phyloP scores from a whole-genome alignment of 2,797 vertebrate genomes.

The Sebastes reedi region DNA sequence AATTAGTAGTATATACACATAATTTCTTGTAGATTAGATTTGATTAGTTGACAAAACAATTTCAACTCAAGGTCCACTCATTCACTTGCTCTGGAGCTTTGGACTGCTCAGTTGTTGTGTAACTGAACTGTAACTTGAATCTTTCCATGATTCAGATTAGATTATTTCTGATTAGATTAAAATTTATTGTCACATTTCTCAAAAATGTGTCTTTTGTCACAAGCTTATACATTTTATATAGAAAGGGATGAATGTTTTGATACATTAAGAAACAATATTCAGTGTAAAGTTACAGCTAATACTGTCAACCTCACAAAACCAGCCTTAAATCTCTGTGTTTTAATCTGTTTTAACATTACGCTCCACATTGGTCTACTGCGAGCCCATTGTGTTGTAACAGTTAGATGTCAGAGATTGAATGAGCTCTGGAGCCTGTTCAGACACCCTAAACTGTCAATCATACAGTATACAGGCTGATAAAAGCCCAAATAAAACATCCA shows the following conservation, averaged over 20 bases:
- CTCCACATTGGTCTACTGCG: not conserved
- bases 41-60: not conserved
- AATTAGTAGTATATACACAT: not conserved
- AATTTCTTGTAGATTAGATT: not conserved
- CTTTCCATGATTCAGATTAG: not conserved
- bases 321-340: not conserved
- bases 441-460: not conserved
- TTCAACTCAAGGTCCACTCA: not conserved
- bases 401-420: not conserved
- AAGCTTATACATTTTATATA: not conserved
- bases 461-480: not conserved
- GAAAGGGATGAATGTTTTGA: not conserved
- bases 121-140: not conserved
- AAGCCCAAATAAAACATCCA: conserved; percentile 11
- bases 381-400: not conserved
- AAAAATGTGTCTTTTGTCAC: not conserved
- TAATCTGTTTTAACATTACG: not conserved
- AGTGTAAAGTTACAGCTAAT: not conserved
- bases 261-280: not conserved
- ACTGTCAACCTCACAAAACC: not conserved
- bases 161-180: not conserved
- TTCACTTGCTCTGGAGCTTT: not conserved
- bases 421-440: not conserved
- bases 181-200: not conserved
- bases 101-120: not conserved